Evolutionary conservation across 2,113 vertebrate genomes (phyloP).

Genomic region (Setophaga petechia): DNA sequence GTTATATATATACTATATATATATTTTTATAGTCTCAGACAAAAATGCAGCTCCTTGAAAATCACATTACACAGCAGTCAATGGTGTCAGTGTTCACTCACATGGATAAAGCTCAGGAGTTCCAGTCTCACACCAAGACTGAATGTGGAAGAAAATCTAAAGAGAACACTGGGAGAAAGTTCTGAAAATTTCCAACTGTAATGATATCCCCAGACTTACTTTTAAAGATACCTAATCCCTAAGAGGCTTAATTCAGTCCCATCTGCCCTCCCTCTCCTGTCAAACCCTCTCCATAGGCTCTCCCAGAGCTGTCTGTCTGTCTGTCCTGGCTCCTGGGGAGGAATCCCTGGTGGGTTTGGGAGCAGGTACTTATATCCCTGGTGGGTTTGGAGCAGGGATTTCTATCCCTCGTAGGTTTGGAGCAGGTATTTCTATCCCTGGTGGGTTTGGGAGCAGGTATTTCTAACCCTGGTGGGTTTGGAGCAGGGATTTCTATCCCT

Average conservation of each 20-base stretch:
- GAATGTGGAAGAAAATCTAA: neutral
- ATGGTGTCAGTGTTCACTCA: rapidly evolving
- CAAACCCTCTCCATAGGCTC: neutral
- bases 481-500: neutral
- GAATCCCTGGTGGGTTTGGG: neutral
- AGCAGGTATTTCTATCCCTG: too few relatives aligned
- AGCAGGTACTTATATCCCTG: neutral
- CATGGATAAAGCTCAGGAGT: neutral
- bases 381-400: too few relatives aligned
- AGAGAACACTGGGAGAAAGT: neutral
- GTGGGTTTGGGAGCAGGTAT: too few relatives aligned
- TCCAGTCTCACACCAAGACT: too few relatives aligned
- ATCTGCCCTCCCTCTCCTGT: neutral
- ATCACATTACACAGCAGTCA: neutral
- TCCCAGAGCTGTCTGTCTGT: neutral
- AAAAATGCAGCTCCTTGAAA: neutral
- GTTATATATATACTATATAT: neutral
- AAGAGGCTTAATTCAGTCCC: constrained; percentile 15
- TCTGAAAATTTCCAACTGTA: neutral
- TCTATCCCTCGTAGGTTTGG: too few relatives aligned
- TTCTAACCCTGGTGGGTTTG: neutral
- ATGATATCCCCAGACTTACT: neutral
- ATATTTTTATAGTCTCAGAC: neutral
- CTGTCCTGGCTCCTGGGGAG: neutral
- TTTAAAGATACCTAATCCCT: constrained; percentile 9